phyloP scores from a whole-genome alignment of 2,113 vertebrate genomes.

The Turnix velox region DNA sequence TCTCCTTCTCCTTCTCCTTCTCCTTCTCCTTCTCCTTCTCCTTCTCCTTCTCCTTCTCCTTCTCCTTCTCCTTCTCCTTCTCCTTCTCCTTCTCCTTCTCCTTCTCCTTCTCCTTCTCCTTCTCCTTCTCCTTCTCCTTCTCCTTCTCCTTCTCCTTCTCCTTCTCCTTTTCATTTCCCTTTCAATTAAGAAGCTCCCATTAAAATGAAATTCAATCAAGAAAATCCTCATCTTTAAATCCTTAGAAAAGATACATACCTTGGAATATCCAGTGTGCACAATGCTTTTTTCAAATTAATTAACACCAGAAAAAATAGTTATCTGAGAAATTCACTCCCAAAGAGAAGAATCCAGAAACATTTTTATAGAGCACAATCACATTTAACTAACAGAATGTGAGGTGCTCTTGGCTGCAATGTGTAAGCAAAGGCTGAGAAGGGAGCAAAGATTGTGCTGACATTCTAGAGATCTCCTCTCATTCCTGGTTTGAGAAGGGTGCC shows the following conservation, averaged over 20 bases:
- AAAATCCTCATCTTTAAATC: neutral
- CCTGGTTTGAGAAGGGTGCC: neutral
- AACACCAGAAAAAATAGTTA: neutral
- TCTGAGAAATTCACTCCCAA: neutral
- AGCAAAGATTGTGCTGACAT: neutral
- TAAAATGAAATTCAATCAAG: neutral
- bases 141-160: too few species aligned
- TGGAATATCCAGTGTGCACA: neutral
- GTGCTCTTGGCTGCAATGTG: neutral
- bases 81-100: too few species aligned
- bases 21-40: too few species aligned
- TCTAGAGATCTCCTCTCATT: neutral
- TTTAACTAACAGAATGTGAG: neutral
- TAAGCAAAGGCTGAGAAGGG: neutral
- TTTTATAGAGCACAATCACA: neutral
- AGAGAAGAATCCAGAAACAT: neutral
- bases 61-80: too few species aligned
- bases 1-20: too few species aligned
- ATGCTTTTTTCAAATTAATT: neutral
- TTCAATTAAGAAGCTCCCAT: neutral
- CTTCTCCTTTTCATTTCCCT: too few species aligned
- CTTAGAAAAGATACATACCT: neutral
- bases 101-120: too few species aligned
- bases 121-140: too few species aligned
- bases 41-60: too few species aligned